Evolutionary conservation across 2,797 vertebrate genomes (phyloP).

Genomic region (Rachycentron canadum): DNA sequence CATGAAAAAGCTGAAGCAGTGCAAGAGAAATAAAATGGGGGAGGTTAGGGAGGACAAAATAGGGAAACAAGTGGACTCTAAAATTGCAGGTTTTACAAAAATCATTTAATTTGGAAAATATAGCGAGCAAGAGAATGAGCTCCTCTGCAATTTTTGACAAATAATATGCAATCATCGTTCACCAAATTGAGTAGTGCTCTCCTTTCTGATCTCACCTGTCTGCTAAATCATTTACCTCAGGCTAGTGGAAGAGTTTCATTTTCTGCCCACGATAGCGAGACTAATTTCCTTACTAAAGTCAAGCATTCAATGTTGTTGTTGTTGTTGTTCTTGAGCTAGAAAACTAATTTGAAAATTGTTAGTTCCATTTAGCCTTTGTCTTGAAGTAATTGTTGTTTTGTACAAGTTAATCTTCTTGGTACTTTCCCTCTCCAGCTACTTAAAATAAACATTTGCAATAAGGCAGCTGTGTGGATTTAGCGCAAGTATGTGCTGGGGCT

Average conservation of each 20-base stretch:
- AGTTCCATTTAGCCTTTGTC: background rate
- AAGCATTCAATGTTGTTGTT: background rate
- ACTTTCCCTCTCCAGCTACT: background rate
- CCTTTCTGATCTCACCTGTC: conserved; percentile 17
- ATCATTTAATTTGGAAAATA: background rate
- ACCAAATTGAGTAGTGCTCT: background rate
- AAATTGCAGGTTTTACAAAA: conserved; percentile 2
- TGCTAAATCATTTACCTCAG: background rate
- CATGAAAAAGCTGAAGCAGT: conserved; percentile 1
- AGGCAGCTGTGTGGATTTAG: background rate
- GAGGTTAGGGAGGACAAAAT: conserved; percentile 1
- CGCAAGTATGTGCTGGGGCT: background rate
- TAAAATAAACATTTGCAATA: background rate
- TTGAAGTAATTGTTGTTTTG: background rate
- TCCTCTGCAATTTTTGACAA: conserved; percentile 16
- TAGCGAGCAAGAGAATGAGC: background rate
- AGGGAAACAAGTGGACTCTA: background rate
- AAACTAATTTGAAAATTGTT: background rate
- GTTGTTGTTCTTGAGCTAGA: background rate
- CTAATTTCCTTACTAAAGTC: background rate
- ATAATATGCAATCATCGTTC: conserved; percentile 16
- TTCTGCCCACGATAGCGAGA: background rate
- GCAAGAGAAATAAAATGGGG: conserved; percentile 12
- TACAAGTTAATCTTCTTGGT: background rate
- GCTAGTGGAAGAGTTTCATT: conserved; percentile 10